These are phyloP conservation scores for Agonopterix heracliana DNA, from an alignment of 2,888 invertebrate species.

Conservation along the genomic window DNA sequence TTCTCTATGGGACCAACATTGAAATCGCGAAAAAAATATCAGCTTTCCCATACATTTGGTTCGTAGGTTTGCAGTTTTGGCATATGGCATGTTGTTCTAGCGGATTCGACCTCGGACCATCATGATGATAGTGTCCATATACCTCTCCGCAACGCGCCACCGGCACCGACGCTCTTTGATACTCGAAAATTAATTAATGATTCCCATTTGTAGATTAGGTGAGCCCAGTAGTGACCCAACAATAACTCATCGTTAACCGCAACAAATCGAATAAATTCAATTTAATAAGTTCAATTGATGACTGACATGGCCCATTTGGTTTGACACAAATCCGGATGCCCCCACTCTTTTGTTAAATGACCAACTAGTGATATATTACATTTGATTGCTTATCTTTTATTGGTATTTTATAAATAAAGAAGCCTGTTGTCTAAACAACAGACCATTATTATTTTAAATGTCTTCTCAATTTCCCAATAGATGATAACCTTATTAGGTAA, in stretches of 20 bases:
- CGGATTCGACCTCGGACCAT: no score
- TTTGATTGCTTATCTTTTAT: conserved; percentile 9
- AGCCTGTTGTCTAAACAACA: background rate
- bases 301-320: conserved; percentile 55
- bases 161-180: no score
- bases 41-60: no score
- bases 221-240: conserved; percentile 19
- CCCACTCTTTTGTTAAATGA: conserved; percentile 40
- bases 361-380: conserved; percentile 26
- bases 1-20: no score
- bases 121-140: no score
- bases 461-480: background rate
- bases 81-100: no score
- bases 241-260: conserved; percentile 50
- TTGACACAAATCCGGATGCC: conserved; percentile 45
- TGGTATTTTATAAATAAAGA: background rate
- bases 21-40: no score
- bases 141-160: no score
- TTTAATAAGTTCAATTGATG: conserved; percentile 66
- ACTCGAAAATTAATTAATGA: no score
- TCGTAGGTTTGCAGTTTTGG: no score
- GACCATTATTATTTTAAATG: conserved; percentile 2
- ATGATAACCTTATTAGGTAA: conserved; percentile 6
- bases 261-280: conserved; percentile 44
- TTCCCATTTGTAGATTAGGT: background rate